Percentiles rank a stretch among this genome's conserved stretches.
These are phyloP conservation scores for Mustela nigripes DNA, from an alignment of 2,113 vertebrate genomes.

Conservation along the genomic window DNA sequence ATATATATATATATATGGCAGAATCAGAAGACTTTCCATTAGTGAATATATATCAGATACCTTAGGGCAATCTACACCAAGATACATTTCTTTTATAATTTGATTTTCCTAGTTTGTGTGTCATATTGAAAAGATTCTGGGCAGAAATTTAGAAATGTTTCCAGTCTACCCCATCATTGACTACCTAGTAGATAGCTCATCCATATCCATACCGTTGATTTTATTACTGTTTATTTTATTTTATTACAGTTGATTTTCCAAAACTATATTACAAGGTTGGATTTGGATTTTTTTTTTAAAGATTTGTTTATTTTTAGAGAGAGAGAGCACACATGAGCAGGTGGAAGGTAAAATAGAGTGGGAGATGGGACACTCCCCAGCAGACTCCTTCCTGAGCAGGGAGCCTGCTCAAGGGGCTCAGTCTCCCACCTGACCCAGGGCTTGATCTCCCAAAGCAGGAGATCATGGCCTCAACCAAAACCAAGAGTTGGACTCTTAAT, in stretches of 20 bases:
- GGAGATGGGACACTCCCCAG: not conserved
- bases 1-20: not conserved
- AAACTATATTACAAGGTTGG: not conserved
- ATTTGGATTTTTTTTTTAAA: not conserved
- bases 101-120: slow-evolving; percentile 44
- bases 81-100: slow-evolving; percentile 38
- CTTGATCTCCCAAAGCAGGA: not conserved
- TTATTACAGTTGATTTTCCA: not conserved
- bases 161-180: not conserved
- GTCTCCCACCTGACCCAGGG: not conserved
- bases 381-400: not conserved
- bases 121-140: not conserved
- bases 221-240: not conserved
- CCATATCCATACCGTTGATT: not conserved
- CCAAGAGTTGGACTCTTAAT: not conserved
- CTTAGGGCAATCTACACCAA: not conserved
- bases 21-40: slow-evolving; percentile 44
- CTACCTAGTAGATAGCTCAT: not conserved
- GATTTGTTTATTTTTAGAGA: not conserved
- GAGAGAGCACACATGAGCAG: not conserved
- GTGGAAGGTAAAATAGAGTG: not conserved
- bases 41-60: not conserved
- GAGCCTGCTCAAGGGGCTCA: not conserved
- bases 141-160: not conserved
- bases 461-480: not conserved